Base-by-base conservation (phyloP, 1,140 invertebrate genomes). In the Pogonomyrmex californicus region DNA sequence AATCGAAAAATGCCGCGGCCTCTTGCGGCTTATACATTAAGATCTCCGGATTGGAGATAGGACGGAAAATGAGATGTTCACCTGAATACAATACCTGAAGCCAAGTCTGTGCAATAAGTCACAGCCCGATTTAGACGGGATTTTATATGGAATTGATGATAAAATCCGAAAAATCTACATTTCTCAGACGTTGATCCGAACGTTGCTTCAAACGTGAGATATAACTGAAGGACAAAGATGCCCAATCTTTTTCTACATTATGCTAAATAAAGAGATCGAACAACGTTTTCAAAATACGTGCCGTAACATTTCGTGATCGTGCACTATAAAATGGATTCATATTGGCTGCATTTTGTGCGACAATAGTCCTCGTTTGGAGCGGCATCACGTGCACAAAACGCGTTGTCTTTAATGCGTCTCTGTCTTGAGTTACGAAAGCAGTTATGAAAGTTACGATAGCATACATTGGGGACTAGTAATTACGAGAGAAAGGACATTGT, bases 361-460 rank as follows among this genome's bases (percentile, higher is more conserved):
- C 41, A 77, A 62, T 14, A 44, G 7, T 14, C 17, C 38, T 56
- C 70, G 33, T n/a, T n/a, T 60, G 17, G 38, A 30, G 38, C 63
- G 36, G n/a, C 12, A 12, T 86, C 38, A 86, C 12, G 41, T 70
- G 56, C 1, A n/a, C 62, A 66, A 68, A 56, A 38, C 65, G 30
- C 63, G 49, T 71, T 58, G 38, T 30, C 62, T 36, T 54, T 71
- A n/a, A 30, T 44, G 10, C 30, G 33, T 23, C 12, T 49, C 58
- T 41, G 17, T 14, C 36, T 75, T 47, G 77, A 23, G 33, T 86
- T 44, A 47, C 23, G 23, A 23, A 23, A 23, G 23, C 23, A 23
- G 23, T 23, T 23, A 23, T 23, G 38, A 49, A 87, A 87, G 4
- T 38, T 82, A 49, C n/a, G 41, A 62, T 23, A 54, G 47, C 23